phyloP scores from a whole-genome alignment of 1,140 invertebrate species.

The Drosophila sechellia region DNA sequence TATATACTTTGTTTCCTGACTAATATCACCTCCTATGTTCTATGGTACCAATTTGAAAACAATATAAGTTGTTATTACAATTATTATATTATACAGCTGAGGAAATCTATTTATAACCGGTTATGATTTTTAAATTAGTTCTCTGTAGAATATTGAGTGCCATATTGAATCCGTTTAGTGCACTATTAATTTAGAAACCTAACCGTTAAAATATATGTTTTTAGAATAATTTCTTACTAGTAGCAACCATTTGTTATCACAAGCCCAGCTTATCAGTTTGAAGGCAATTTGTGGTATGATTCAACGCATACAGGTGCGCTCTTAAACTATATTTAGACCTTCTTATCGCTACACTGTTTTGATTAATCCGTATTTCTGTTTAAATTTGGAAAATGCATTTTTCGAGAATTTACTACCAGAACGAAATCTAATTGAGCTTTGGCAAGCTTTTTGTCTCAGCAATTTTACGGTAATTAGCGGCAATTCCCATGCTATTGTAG shows the following conservation, averaged over 20 bases:
- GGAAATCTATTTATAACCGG: neutral
- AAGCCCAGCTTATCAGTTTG: constrained; percentile 5
- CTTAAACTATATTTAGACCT: constrained; percentile 9
- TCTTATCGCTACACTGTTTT: constrained; percentile 20
- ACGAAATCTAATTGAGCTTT: constrained; percentile 22
- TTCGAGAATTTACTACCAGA: neutral
- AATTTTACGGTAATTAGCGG: constrained; percentile 59
- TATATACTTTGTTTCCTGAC: no score
- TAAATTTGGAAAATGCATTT: neutral
- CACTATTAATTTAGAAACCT: neutral
- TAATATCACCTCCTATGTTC: no score
- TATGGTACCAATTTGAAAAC: no score
- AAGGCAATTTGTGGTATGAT: constrained; percentile 22
- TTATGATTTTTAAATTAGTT: neutral
- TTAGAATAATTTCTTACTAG: neutral
- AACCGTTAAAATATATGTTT: neutral
- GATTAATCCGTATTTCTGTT: constrained; percentile 22
- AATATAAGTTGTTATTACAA: no score
- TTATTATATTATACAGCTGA: no score
- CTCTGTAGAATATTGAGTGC: neutral
- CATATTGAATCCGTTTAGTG: neutral
- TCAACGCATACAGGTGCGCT: neutral
- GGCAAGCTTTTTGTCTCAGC: constrained; percentile 46
- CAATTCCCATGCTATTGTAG: constrained; percentile 63
- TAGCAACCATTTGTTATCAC: neutral